A percentile compares a stretch with the other conserved stretches of the same genome.
phyloP scores from a whole-genome alignment of 1,140 invertebrate genomes.

The Anadara kagoshimensis region DNA sequence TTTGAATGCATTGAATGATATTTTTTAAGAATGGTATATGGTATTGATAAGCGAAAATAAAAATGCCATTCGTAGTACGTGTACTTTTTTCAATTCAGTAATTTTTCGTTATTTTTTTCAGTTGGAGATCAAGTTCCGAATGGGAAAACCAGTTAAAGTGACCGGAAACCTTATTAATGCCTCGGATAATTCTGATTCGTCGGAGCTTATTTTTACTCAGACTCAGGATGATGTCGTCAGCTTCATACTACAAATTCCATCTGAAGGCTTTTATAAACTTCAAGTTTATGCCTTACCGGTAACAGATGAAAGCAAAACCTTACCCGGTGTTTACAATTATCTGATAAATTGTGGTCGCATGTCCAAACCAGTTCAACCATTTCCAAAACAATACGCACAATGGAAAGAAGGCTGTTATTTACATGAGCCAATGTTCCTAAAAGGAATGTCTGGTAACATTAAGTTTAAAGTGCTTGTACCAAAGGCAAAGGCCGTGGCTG shows the following conservation, averaged over 20 bases:
- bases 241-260: slow-evolving; percentile 58
- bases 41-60: too few relatives aligned
- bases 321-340: slow-evolving; percentile 72
- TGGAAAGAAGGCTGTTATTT: slow-evolving; percentile 74
- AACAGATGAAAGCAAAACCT: slow-evolving; percentile 65
- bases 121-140: slow-evolving; percentile 62
- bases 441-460: slow-evolving; percentile 40
- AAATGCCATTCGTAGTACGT: too few relatives aligned
- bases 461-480: slow-evolving; percentile 68
- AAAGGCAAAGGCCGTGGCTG: slow-evolving; percentile 65
- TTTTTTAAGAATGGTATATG: too few relatives aligned
- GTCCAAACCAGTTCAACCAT: slow-evolving; percentile 58
- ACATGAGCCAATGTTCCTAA: slow-evolving; percentile 64
- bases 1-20: too few relatives aligned
- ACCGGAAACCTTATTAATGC: slow-evolving; percentile 62
- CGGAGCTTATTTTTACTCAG: slow-evolving; percentile 64
- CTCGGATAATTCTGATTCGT: slow-evolving; percentile 46
- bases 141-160: slow-evolving; percentile 54
- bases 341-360: slow-evolving; percentile 59
- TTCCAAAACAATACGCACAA: slow-evolving; percentile 74
- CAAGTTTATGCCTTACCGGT: slow-evolving; percentile 69
- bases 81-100: too few relatives aligned
- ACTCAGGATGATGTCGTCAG: slow-evolving; percentile 48
- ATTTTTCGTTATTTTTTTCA: slow-evolving; percentile 20
- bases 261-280: slow-evolving; percentile 69